phyloP scores from a whole-genome alignment of 2,888 invertebrate species.

The Polymixis flavicincta region DNA sequence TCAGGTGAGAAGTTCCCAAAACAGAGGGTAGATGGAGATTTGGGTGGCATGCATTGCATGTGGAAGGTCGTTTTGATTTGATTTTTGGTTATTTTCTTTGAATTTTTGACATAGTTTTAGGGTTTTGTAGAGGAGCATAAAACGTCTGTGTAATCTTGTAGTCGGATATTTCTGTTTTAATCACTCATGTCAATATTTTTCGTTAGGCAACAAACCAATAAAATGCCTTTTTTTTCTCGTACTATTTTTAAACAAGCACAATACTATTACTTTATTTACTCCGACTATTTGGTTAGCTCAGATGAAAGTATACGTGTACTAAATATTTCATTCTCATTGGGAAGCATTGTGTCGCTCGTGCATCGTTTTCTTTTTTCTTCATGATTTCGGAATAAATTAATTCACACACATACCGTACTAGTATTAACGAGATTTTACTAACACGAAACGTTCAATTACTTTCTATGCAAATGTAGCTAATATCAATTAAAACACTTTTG shows the following conservation, averaged over 20 bases:
- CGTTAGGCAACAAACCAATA: not conserved
- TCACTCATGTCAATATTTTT: not conserved
- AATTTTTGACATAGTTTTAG: not conserved
- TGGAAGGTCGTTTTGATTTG: not conserved
- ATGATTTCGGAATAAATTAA: not conserved
- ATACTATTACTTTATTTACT: not conserved
- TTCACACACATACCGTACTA: not conserved
- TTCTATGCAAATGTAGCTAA: not conserved
- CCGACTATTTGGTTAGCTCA: conserved; percentile 24
- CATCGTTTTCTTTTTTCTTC: conserved; percentile 3
- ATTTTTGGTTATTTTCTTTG: conserved; percentile 6
- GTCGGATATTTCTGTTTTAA: not conserved
- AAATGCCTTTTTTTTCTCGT: not conserved
- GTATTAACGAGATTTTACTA: conserved; percentile 15
- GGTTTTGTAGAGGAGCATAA: not conserved
- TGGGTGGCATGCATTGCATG: conserved; percentile 64
- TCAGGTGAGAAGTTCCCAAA: conserved; percentile 88
- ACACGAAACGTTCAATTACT: not conserved
- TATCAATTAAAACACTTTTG: no score
- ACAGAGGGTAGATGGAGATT: conserved; percentile 73
- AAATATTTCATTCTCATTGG: conserved; percentile 8
- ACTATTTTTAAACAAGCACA: not conserved
- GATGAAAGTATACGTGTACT: not conserved
- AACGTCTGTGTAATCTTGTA: not conserved
- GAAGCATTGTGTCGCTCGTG: not conserved